These are phyloP conservation scores for Rallus limicola DNA, from an alignment of 2,113 vertebrate species.

Conservation along the genomic window DNA sequence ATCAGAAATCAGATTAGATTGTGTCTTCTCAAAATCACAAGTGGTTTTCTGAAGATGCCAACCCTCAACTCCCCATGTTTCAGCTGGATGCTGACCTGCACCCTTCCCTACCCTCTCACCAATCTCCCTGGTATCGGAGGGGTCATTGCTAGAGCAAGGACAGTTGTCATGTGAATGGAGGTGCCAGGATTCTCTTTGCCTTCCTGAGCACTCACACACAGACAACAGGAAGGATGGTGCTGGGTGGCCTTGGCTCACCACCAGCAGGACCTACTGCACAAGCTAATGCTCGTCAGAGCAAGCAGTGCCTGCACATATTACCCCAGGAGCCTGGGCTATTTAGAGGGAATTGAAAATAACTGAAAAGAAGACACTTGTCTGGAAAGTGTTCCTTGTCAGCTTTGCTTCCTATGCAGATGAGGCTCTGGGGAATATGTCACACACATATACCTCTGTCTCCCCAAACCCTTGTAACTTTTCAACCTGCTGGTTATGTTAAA, in stretches of 20 bases:
- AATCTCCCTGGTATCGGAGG: background rate
- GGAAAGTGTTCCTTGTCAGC: constrained; percentile 19
- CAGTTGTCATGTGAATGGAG: too few species aligned
- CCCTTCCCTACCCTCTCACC: background rate
- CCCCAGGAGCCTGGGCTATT: background rate
- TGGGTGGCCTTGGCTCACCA: background rate
- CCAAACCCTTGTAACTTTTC: background rate
- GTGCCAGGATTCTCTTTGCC: background rate
- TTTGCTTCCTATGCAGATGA: background rate
- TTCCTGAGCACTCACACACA: background rate
- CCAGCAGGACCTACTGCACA: background rate
- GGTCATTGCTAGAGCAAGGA: background rate
- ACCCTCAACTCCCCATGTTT: background rate
- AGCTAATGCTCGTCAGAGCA: background rate
- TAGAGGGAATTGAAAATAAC: constrained; percentile 10
- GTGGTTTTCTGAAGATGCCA: background rate
- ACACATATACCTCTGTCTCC: background rate
- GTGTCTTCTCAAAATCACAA: background rate
- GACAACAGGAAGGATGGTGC: background rate
- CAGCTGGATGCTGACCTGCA: background rate
- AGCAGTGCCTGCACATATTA: background rate
- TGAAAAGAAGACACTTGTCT: constrained; percentile 22
- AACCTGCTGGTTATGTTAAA: background rate
- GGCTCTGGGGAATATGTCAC: background rate
- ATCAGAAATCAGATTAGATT: background rate